Conservation (phyloP, 2,113 vertebrate genomes). For the Fukomys damarensis region DNA sequence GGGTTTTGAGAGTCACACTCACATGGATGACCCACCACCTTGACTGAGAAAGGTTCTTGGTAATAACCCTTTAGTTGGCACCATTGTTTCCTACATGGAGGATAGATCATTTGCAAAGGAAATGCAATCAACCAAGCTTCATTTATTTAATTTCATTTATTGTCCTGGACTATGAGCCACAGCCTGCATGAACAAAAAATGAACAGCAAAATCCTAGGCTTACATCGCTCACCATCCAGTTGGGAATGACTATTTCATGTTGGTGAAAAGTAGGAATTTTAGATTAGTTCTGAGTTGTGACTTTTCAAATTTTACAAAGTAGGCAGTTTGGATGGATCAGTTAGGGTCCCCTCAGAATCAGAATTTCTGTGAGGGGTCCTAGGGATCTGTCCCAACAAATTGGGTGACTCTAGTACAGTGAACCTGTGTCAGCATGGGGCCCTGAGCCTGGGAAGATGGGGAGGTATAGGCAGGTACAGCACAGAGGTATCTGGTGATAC, state of each 20-base stretch:
- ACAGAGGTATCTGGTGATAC: too few species aligned
- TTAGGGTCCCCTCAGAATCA: background rate
- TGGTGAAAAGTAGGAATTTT: background rate
- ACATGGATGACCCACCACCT: background rate
- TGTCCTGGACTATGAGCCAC: background rate
- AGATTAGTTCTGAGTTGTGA: background rate
- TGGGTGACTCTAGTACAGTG: background rate
- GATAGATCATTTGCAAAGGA: background rate
- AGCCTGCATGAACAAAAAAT: background rate
- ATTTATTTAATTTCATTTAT: background rate
- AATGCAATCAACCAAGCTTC: background rate
- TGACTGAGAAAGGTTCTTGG: background rate
- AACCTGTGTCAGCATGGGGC: background rate
- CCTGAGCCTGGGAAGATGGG: background rate
- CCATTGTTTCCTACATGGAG: background rate
- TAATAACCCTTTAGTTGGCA: background rate
- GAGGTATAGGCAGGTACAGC: background rate
- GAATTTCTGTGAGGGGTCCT: background rate
- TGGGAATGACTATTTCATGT: background rate
- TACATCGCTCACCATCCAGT: background rate
- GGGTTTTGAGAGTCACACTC: background rate
- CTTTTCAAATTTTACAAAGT: background rate
- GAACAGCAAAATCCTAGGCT: background rate
- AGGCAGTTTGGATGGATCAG: background rate
- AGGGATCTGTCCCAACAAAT: background rate